These are phyloP conservation scores for Syrphus vitripennis DNA, from an alignment of 2,888 invertebrate species.

Conservation along the genomic window DNA sequence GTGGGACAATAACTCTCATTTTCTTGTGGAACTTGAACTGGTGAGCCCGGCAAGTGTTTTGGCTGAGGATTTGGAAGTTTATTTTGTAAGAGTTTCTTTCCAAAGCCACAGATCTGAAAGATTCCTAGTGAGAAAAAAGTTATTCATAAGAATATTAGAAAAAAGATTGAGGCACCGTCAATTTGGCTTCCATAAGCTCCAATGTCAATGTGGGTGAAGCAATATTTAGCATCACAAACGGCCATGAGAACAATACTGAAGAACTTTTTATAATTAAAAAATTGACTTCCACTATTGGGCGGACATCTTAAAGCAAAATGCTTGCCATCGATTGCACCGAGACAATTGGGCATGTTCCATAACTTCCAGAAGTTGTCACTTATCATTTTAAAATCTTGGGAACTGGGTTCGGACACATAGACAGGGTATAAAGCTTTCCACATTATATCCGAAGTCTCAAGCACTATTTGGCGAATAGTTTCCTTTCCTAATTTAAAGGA, in stretches of 20 bases:
- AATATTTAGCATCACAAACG: not conserved
- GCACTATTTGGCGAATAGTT: conserved; percentile 44
- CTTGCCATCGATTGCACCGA: no score
- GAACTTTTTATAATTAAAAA: not conserved
- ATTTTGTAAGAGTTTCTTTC: conserved; percentile 31
- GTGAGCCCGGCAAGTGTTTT: no score
- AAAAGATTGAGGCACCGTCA: not conserved
- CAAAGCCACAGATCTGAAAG: conserved; percentile 19
- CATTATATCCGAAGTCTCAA: conserved; percentile 46
- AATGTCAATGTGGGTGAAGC: not conserved
- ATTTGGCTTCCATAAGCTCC: not conserved
- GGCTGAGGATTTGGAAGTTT: no score
- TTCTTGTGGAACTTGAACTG: no score
- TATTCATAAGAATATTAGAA: not conserved
- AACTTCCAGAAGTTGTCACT: not conserved
- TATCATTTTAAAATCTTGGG: conserved; percentile 1
- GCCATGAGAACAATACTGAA: not conserved
- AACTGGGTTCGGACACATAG: conserved; percentile 37
- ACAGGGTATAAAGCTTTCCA: conserved; percentile 38
- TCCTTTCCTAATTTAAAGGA: conserved; percentile 60
- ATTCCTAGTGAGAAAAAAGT: not conserved
- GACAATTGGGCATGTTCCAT: no score
- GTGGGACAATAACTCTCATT: no score
- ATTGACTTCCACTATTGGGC: no score
- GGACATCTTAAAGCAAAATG: no score